These are phyloP conservation scores for Phylloscopus trochilus DNA, from an alignment of 2,113 vertebrate species.

Conservation along the genomic window DNA sequence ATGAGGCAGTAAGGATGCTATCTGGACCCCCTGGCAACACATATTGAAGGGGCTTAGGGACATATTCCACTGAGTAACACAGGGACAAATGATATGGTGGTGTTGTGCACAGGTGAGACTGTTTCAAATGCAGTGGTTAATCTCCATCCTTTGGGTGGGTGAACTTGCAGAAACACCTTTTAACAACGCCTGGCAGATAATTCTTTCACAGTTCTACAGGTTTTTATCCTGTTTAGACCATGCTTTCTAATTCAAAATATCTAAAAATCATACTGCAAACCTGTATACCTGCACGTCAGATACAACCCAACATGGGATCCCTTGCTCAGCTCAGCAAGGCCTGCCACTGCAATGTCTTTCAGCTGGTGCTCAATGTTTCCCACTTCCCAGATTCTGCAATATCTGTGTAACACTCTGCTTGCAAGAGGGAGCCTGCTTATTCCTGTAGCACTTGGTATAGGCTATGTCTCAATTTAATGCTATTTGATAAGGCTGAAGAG, in stretches of 20 bases:
- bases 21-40: background rate
- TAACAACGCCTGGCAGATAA: background rate
- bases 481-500: background rate
- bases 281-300: background rate
- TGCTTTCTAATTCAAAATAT: background rate
- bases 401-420: background rate
- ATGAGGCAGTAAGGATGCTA: background rate
- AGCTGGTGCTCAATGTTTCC: background rate
- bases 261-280: background rate
- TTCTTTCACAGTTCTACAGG: background rate
- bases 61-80: background rate
- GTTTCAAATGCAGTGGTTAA: background rate
- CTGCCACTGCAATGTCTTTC: background rate
- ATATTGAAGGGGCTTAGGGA: accelerated
- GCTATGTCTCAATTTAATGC: background rate
- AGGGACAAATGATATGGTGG: background rate
- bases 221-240: background rate
- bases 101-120: background rate
- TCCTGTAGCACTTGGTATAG: background rate
- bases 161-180: background rate
- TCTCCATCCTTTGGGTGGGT: background rate
- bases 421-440: background rate
- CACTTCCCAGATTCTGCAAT: background rate
- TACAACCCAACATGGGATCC: background rate
- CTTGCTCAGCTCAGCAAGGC: background rate